Percentiles rank a stretch among this genome's conserved stretches.
phyloP scores from a whole-genome alignment of 2,888 invertebrate genomes.

The Syrista parreyssii region DNA sequence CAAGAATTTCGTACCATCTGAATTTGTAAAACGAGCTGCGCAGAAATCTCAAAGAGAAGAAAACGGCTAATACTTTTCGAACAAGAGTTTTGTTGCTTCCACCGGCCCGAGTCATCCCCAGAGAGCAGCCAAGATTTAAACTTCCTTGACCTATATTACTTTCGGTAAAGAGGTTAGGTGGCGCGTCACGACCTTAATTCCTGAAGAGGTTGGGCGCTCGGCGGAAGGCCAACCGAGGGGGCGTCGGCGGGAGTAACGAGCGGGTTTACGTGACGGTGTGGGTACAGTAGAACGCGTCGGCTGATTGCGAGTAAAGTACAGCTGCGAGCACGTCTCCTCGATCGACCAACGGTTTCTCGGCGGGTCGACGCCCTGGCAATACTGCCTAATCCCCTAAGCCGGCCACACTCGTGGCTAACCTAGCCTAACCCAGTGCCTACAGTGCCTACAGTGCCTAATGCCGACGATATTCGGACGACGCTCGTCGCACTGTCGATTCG shows the following conservation, averaged over 20 bases:
- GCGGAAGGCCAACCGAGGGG: background rate
- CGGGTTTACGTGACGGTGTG: too few relatives aligned
- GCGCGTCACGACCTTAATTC: background rate
- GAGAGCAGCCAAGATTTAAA: background rate
- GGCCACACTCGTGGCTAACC: background rate
- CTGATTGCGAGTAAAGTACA: conserved; percentile 1
- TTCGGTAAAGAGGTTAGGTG: background rate
- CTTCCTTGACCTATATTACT: background rate
- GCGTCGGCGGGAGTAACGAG: background rate
- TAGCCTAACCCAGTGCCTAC: background rate
- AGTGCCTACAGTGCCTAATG: background rate
- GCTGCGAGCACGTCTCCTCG: conserved; percentile 35
- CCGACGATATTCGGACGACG: too few relatives aligned
- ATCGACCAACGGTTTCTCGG: conserved; percentile 42
- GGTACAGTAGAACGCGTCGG: too few relatives aligned
- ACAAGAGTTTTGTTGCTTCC: background rate
- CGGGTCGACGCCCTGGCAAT: conserved; percentile 50
- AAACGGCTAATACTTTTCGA: background rate
- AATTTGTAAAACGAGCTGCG: too few relatives aligned
- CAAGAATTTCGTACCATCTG: background rate
- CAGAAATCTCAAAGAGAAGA: background rate
- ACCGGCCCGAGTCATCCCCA: background rate
- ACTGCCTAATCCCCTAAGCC: conserved; percentile 26
- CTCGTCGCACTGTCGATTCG: background rate
- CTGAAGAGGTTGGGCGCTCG: background rate